A percentile compares a stretch with the other conserved stretches of the same genome.
Conservation (phyloP, 1,140 invertebrate species). For the Scaptomyza graminum region DNA sequence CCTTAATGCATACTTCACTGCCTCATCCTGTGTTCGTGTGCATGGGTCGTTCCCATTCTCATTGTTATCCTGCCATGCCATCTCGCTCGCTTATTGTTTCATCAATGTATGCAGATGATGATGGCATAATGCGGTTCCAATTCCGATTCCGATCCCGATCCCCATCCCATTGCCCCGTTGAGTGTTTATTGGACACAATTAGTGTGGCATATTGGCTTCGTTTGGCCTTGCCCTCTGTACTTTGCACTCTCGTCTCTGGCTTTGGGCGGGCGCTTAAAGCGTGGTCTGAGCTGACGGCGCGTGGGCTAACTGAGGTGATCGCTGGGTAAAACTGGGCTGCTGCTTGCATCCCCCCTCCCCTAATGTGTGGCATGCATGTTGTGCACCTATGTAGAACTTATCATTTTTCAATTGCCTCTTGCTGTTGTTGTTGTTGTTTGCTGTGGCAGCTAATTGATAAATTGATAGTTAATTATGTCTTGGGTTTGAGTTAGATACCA, state of each 20-base stretch:
- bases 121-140: slow-evolving; percentile 72
- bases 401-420: slow-evolving; percentile 27
- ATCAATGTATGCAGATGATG: slow-evolving; percentile 80
- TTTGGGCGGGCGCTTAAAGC: slow-evolving; percentile 57
- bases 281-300: slow-evolving; percentile 46
- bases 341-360: slow-evolving; percentile 35
- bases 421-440: slow-evolving; percentile 9
- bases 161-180: slow-evolving; percentile 44
- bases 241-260: slow-evolving; percentile 12
- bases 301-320: slow-evolving; percentile 50
- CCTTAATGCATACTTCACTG: slow-evolving; percentile 82
- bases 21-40: slow-evolving; percentile 74
- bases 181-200: slow-evolving; percentile 81
- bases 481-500: background rate
- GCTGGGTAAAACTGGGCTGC: slow-evolving; percentile 18
- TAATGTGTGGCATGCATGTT: slow-evolving; percentile 9
- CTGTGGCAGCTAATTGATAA: slow-evolving; percentile 18
- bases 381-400: slow-evolving; percentile 1
- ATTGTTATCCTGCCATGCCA: slow-evolving; percentile 80
- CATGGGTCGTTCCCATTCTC: slow-evolving; percentile 57
- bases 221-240: slow-evolving; percentile 33
- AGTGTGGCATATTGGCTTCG: slow-evolving; percentile 78
- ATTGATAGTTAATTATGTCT: slow-evolving; percentile 22
- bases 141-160: slow-evolving; percentile 40
- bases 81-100: slow-evolving; percentile 77